A percentile compares a stretch with the other conserved stretches of the same genome.
phyloP scores from a whole-genome alignment of 2,113 vertebrate genomes.

The Heteronetta atricapilla region DNA sequence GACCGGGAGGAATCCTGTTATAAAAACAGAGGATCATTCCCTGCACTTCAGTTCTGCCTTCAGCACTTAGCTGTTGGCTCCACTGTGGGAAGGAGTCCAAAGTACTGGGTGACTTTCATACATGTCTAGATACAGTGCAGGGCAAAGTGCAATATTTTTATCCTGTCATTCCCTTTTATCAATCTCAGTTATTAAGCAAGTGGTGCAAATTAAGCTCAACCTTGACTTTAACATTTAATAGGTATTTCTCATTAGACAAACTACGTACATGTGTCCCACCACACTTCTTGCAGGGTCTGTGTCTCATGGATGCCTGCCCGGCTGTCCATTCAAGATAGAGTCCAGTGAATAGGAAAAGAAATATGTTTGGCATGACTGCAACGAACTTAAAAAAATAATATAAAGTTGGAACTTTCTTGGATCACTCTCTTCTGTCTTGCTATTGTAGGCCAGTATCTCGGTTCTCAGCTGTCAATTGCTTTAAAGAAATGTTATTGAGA shows the following conservation, averaged over 20 bases:
- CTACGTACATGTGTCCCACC: not conserved
- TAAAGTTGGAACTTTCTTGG: not conserved
- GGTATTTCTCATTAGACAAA: not conserved
- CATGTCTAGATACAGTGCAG: not conserved
- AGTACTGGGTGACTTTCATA: not conserved
- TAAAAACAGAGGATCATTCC: not conserved
- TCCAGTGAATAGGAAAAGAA: constrained; percentile 8
- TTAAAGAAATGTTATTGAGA: not conserved
- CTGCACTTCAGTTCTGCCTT: not conserved
- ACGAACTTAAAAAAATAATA: constrained; percentile 40
- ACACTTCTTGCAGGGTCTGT: constrained; percentile 16
- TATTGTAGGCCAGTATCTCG: not conserved
- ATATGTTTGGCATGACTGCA: constrained; percentile 56
- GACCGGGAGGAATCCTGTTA: not conserved
- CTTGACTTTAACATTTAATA: not conserved
- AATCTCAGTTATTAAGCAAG: not conserved
- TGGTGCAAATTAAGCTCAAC: not conserved
- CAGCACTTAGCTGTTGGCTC: not conserved
- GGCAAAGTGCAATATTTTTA: constrained; percentile 21
- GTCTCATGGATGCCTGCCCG: constrained; percentile 26
- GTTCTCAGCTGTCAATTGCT: not conserved
- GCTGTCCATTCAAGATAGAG: constrained; percentile 41
- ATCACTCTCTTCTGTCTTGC: not conserved
- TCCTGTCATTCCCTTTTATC: not conserved
- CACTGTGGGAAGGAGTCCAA: not conserved